Percentiles rank a stretch among this genome's conserved stretches.
Conservation (phyloP, 2,888 invertebrate genomes). For the Conus canariensis region DNA sequence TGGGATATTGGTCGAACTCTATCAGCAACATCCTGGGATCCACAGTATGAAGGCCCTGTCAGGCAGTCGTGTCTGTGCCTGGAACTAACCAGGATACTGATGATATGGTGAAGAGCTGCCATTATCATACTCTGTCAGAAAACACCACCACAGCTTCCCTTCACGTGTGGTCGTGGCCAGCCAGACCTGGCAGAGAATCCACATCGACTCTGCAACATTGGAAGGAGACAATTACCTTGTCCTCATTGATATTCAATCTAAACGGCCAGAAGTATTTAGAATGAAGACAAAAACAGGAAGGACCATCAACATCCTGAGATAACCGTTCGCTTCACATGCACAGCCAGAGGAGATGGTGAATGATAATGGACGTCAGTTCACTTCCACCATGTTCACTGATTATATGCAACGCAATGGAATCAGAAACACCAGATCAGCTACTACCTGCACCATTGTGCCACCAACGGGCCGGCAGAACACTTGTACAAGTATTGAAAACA, state of each 20-base stretch:
- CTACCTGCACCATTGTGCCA: slow-evolving; percentile 53
- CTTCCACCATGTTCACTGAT: slow-evolving; percentile 49
- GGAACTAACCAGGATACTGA: slow-evolving; percentile 18
- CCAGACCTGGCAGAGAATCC: too few species aligned
- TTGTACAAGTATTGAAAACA: background rate
- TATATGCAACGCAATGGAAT: slow-evolving; percentile 51
- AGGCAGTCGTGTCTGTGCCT: slow-evolving; percentile 46
- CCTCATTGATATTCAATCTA: too few species aligned
- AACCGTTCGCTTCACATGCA: slow-evolving; percentile 44
- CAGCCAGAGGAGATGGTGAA: too few species aligned
- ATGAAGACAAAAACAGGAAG: background rate
- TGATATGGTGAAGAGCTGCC: slow-evolving; percentile 53
- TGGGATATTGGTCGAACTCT: too few species aligned
- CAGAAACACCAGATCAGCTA: slow-evolving; percentile 21
- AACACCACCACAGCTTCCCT: too few species aligned
- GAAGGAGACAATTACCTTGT: background rate
- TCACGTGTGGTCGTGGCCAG: too few species aligned
- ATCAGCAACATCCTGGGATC: slow-evolving; percentile 38
- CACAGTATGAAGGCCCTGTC: slow-evolving; percentile 54
- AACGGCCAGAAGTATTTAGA: too few species aligned
- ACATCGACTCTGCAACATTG: too few species aligned
- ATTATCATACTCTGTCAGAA: slow-evolving; percentile 50
- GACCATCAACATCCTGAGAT: slow-evolving; percentile 20
- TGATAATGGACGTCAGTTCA: slow-evolving; percentile 3
- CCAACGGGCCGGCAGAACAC: slow-evolving; percentile 50